Evolutionary conservation across 2,888 invertebrate species (phyloP).

Genomic region (Tridacna gigas): DNA sequence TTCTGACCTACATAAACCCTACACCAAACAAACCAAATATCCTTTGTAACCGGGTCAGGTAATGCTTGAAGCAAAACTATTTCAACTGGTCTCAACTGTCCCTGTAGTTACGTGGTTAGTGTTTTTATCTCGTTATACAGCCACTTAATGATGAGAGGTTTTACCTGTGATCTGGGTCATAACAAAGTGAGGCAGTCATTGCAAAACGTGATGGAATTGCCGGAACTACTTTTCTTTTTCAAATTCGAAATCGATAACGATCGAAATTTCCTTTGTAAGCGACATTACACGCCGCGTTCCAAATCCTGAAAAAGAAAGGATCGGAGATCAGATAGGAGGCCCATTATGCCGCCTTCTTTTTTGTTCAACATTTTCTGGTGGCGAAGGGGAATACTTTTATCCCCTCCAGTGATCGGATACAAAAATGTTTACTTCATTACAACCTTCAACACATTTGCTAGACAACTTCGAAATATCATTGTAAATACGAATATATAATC

Average conservation of each 20-base stretch:
- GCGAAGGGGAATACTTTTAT: too few relatives aligned
- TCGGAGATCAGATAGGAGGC: too few relatives aligned
- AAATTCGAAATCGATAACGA: neutral
- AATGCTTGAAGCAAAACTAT: neutral
- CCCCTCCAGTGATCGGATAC: too few relatives aligned
- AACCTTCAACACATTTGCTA: too few relatives aligned
- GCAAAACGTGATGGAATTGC: neutral
- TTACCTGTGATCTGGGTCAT: conserved; percentile 5
- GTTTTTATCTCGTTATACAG: neutral
- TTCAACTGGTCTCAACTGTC: neutral
- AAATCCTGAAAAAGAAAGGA: too few relatives aligned
- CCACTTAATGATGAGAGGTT: conserved; percentile 1
- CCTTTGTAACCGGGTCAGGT: conserved; percentile 4
- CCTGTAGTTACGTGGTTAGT: neutral
- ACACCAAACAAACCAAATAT: conserved; percentile 7
- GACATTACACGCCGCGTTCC: too few relatives aligned
- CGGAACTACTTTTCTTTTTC: neutral
- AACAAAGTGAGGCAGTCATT: neutral
- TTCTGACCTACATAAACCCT: conserved; percentile 10
- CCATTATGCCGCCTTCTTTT: too few relatives aligned
- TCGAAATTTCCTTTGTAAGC: too few relatives aligned
- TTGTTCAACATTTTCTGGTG: too few relatives aligned
- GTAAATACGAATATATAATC: neutral
- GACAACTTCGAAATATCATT: too few relatives aligned
- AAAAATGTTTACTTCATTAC: too few relatives aligned